A percentile compares a stretch with the other conserved stretches of the same genome.
Evolutionary conservation across 1,140 invertebrate species (phyloP).

Genomic region (Leptopilina boulardi): DNA sequence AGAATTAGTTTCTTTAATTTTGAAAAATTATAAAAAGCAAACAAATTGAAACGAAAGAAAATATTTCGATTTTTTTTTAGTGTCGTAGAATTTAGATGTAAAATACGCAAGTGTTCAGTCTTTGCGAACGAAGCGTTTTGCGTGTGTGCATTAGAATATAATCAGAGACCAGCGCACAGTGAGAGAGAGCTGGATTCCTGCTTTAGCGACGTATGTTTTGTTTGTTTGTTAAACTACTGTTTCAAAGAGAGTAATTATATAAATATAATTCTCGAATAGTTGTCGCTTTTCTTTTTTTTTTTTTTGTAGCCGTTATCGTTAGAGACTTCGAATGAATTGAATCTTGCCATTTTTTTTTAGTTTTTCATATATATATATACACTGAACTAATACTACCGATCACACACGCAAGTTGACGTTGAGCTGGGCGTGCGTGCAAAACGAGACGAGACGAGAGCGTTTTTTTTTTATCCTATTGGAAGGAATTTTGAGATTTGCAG

Average conservation of each 20-base stretch:
- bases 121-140: conserved; percentile 44
- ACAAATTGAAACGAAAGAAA: neutral
- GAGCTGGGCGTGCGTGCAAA: conserved; percentile 36
- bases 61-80: neutral
- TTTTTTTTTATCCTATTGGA: conserved; percentile 21
- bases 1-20: too few relatives aligned
- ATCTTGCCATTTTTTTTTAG: neutral
- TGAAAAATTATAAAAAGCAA: too few relatives aligned
- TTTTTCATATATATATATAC: conserved; percentile 61
- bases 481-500: conserved; percentile 20
- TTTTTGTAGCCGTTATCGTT: conserved; percentile 42
- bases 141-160: conserved; percentile 39
- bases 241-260: conserved; percentile 59
- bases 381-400: conserved; percentile 59
- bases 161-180: too few relatives aligned
- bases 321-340: conserved; percentile 34
- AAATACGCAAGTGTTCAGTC: conserved; percentile 44
- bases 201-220: conserved; percentile 58
- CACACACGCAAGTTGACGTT: conserved; percentile 40
- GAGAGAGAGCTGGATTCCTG: neutral
- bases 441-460: conserved; percentile 28
- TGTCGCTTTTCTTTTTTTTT: conserved; percentile 28
- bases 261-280: conserved; percentile 55
- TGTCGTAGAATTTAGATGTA: neutral
- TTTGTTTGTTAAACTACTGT: conserved; percentile 55